Conservation (phyloP, 2,888 invertebrate genomes). For the Philopedon plagiatum region DNA sequence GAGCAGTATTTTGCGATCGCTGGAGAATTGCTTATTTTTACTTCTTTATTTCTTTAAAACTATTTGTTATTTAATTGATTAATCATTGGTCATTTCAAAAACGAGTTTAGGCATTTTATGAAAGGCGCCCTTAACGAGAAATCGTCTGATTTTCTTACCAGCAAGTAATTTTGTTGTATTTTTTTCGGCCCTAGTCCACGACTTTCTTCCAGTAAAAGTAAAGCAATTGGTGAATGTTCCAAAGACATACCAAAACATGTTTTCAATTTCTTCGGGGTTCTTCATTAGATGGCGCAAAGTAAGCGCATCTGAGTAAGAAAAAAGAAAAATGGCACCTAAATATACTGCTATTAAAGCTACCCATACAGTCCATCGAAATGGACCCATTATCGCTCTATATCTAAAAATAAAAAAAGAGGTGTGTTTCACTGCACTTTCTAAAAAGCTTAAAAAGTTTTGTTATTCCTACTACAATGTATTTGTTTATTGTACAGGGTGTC, state of each 20-base stretch:
- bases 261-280: conserved; percentile 81
- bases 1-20: too few relatives aligned
- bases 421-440: too few relatives aligned
- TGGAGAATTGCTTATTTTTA: too few relatives aligned
- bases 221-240: conserved; percentile 89
- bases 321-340: conserved; percentile 80
- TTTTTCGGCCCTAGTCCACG: conserved; percentile 80
- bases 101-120: too few relatives aligned
- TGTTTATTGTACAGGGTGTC: too few relatives aligned
- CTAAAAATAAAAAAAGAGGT: conserved; percentile 65
- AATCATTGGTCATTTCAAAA: too few relatives aligned
- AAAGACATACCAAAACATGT: conserved; percentile 91
- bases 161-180: conserved; percentile 80
- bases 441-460: too few relatives aligned
- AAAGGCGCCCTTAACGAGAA: too few relatives aligned
- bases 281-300: conserved; percentile 77
- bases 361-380: conserved; percentile 89
- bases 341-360: conserved; percentile 80
- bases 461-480: too few relatives aligned
- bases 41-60: too few relatives aligned
- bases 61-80: too few relatives aligned
- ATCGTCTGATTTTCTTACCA: conserved; percentile 72
- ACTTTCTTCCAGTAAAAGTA: conserved; percentile 78
- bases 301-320: conserved; percentile 81
- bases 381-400: conserved; percentile 87